Evolutionary conservation across 2,888 invertebrate genomes (phyloP), one percentile per base, ranked within the genome.

Genomic region (Selenia dentaria): DNA sequence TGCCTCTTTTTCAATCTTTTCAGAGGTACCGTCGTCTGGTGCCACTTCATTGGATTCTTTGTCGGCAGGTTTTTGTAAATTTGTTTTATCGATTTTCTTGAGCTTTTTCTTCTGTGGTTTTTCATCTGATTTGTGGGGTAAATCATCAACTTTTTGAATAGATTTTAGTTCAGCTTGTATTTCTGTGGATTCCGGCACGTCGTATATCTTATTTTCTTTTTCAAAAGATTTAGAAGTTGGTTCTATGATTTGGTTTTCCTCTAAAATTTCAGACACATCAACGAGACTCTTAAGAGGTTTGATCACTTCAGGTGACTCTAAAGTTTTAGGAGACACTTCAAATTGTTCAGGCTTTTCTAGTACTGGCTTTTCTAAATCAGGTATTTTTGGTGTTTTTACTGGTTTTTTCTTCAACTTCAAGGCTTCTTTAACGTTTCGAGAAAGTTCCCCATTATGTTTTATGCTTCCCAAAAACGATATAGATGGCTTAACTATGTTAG

Each of bases 381-480:
- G 76, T 22, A 92, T 81, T 58, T 91, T 86, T 0, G 85, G 74
- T 43, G 91, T 82, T 67, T 92, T 93, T 0, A 77, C 57, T 51
- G 92, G 92, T 47, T 91, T 93, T 76, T 92, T 94, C 33, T 93
- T 78, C 8, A 93, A 65, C 65, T 93, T 90, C 41, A 92, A 79
- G 2, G 94, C 95, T 79, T 95, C 95, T 72, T 94, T 92, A 6
- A 93, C 86, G 69, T 93, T 94, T 62, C 94, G 91, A 0, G 95
- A 95, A 5, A 95, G 67, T 51, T 94, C 92, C 11, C 95, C 95
- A 58, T 88, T 91, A 63, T 93, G 92, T 62, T 91, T 92, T 1
- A 92, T 61, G 31, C 92, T 92, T 45, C 92, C 92, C 47, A 94
- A 73, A 37, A 81, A 76, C 2, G 91, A 86, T 5, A 94, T 74